Conservation (phyloP, 2,797 vertebrate genomes). For the Hypotaenidia philippensis region DNA sequence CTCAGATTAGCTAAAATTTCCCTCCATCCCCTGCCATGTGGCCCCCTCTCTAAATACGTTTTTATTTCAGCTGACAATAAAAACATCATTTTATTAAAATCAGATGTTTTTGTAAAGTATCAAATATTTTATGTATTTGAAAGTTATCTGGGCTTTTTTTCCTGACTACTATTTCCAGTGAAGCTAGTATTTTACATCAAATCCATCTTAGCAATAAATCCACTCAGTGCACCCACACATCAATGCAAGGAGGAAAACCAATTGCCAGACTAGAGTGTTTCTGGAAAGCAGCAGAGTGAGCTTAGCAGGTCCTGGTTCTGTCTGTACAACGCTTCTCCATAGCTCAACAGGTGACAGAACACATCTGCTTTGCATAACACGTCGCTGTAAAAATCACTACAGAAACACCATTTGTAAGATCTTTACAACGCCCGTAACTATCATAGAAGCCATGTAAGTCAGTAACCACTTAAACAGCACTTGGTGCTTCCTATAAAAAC, state of each 20-base stretch:
- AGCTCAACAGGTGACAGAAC: slow-evolving; percentile 47
- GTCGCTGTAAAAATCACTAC: slow-evolving; percentile 2
- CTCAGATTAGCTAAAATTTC: slow-evolving; percentile 50
- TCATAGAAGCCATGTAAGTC: neutral
- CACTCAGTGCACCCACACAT: neutral
- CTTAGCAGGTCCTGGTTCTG: neutral
- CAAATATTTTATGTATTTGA: neutral
- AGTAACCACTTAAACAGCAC: slow-evolving; percentile 13
- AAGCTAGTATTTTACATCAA: neutral
- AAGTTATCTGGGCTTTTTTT: slow-evolving; percentile 3
- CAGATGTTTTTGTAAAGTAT: slow-evolving; percentile 10
- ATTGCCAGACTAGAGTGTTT: neutral
- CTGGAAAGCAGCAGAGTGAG: neutral
- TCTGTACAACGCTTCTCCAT: neutral
- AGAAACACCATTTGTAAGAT: neutral
- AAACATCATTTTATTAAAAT: slow-evolving; percentile 66
- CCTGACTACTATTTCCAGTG: neutral
- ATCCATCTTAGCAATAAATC: neutral
- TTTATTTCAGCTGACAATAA: slow-evolving; percentile 55
- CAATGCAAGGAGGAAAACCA: neutral
- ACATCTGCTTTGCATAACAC: neutral
- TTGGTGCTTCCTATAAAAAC: slow-evolving; percentile 4
- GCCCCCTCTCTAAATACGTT: slow-evolving; percentile 62
- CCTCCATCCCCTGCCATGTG: neutral
- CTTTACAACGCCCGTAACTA: neutral